Base-by-base conservation (phyloP, 2,888 invertebrate genomes). In the Rhaphigaster nebulosa region DNA sequence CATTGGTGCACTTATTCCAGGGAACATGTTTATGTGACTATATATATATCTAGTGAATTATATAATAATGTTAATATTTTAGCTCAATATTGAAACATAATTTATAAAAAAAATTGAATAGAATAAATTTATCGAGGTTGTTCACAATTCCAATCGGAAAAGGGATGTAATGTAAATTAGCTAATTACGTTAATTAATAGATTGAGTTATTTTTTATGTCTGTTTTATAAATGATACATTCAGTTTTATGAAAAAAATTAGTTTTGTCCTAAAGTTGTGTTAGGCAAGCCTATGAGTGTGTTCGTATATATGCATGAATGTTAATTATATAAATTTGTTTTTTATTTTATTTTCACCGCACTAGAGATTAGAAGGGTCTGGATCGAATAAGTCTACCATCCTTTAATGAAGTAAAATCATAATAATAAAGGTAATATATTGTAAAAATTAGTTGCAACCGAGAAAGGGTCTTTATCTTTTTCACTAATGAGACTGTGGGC, bases 1-100 rank as follows among this genome's bases (percentile, higher is more conserved):
- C 89, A 76, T 45, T 41, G 76, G 29, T 52, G 89, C 89, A 76
- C 89, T 45, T 89, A 70, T 76, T 89, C 89, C 70, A 70, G 89
- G 89, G 89, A 89, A 89, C 89, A 89, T 76, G 50, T 89, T 76
- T 65, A 41, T 84, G 26, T 84, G 84, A 50, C 41, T 84, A 84
- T 45, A 80, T 80, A n/a, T n/a, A 41, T 45, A 84, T 84, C 45
- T 84, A 84, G 84, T 50, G 45, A 84, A 84, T 45, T 50, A 84
- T 84, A 45, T 41, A n/a, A 50, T 84, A 84, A 84, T 84, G 84
- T 84, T 84, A 84, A 45, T 8, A 84, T 45, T 84, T 50, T 84
- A 84, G 84, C 84, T 84, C 84, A 84, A 84, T 84, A 84, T 50
- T 84, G 20, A 76, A 38, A 76, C 34, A 76, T 76, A 76, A 38